Evolutionary conservation across 2,888 invertebrate species (phyloP).

Genomic region (Eilema caniola): DNA sequence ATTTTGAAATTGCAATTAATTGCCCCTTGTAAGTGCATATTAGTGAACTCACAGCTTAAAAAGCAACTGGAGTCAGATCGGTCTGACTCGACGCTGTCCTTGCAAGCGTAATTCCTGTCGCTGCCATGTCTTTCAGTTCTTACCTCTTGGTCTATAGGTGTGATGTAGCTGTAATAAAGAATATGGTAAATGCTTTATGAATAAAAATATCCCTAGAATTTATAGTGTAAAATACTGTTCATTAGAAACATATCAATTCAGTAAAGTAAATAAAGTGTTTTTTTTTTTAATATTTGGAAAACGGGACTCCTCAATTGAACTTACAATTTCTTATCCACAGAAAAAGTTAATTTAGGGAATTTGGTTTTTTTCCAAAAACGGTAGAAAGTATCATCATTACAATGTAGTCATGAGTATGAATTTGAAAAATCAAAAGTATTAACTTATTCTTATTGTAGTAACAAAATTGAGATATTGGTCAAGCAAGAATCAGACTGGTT

Average conservation of each 20-base stretch:
- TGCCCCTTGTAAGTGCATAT: constrained; percentile 47
- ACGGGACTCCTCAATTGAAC: too few relatives aligned
- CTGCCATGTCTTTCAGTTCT: constrained; percentile 64
- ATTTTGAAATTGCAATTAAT: constrained; percentile 11
- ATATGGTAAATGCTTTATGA: background rate
- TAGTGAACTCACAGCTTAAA: constrained; percentile 82
- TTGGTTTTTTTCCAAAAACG: too few relatives aligned
- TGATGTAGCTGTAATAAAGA: constrained; percentile 74
- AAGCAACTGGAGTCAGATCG: constrained; percentile 85
- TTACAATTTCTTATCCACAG: too few relatives aligned
- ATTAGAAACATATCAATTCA: too few relatives aligned
- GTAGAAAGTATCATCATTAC: too few relatives aligned
- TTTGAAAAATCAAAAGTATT: background rate
- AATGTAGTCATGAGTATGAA: too few relatives aligned
- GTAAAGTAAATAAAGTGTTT: too few relatives aligned
- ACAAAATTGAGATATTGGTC: background rate
- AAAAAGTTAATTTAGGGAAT: too few relatives aligned
- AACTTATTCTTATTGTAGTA: too few relatives aligned
- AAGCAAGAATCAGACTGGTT: background rate
- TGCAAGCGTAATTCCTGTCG: constrained; percentile 71
- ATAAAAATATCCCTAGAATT: background rate
- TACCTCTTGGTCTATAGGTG: constrained; percentile 84
- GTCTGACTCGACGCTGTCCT: constrained; percentile 75
- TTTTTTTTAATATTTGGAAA: too few relatives aligned
- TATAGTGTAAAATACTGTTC: too few relatives aligned